A percentile compares a stretch with the other conserved stretches of the same genome.
Evolutionary conservation across 1,140 invertebrate genomes (phyloP).

Genomic region (Neotoxoptera formosana): DNA sequence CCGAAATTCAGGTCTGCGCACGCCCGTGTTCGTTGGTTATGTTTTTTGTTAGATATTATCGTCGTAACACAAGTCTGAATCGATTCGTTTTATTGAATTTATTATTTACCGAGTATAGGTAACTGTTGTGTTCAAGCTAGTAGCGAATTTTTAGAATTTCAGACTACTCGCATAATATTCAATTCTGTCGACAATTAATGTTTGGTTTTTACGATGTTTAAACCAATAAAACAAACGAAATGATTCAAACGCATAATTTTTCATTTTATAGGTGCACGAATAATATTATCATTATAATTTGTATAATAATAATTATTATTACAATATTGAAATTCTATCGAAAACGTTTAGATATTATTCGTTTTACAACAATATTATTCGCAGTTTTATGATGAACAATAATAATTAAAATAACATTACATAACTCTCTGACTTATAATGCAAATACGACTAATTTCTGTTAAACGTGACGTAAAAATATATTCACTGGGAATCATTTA

Average conservation of each 20-base stretch:
- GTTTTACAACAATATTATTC: neutral
- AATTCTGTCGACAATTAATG: neutral
- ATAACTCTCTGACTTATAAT: neutral
- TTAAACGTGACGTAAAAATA: slow-evolving; percentile 19
- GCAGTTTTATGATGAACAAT: neutral
- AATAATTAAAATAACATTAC: neutral
- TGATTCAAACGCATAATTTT: neutral
- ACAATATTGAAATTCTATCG: neutral
- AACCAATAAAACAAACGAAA: too few species aligned
- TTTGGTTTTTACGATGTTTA: neutral
- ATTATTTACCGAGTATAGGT: neutral
- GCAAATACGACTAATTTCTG: neutral
- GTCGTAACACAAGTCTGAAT: neutral
- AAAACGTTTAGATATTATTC: neutral
- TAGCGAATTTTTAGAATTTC: neutral
- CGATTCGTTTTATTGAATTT: neutral
- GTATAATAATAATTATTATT: neutral
- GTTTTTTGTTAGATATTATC: too few species aligned
- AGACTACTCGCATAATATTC: neutral
- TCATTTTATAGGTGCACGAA: neutral
- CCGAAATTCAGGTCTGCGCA: too few species aligned
- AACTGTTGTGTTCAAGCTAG: neutral
- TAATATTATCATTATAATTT: too few species aligned
- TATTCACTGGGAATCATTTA: neutral
- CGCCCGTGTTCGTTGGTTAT: too few species aligned